phyloP scores from a whole-genome alignment of 1,140 invertebrate species.

The Belonocnema kinseyi region DNA sequence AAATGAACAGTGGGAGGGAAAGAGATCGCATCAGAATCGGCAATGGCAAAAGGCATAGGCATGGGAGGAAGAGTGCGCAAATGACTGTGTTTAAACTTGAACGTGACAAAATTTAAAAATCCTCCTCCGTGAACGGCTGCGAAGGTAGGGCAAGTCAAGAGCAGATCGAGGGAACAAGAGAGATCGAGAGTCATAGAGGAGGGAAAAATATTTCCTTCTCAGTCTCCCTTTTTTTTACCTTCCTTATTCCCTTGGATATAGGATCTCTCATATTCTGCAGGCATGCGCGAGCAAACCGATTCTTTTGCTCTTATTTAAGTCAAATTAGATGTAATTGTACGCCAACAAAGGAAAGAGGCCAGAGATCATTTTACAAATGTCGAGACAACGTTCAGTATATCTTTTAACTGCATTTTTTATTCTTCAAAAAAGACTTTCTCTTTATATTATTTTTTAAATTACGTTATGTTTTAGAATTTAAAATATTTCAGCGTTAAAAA shows the following conservation, averaged over 20 bases:
- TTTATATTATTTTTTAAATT: no score
- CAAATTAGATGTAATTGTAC: slow-evolving; percentile 65
- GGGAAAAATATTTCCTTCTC: slow-evolving; percentile 26
- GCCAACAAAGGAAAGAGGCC: slow-evolving; percentile 43
- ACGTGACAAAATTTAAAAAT: slow-evolving; percentile 77
- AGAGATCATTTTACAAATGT: slow-evolving; percentile 43
- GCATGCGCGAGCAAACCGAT: slow-evolving; percentile 54
- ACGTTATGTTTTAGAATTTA: no score
- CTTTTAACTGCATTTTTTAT: no score
- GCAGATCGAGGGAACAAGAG: not conserved
- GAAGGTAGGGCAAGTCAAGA: slow-evolving; percentile 43
- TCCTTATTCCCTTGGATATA: slow-evolving; percentile 25
- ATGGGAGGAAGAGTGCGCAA: slow-evolving; percentile 67
- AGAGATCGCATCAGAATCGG: slow-evolving; percentile 55
- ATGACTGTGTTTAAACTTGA: slow-evolving; percentile 76
- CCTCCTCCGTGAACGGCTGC: slow-evolving; percentile 47
- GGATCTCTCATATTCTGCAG: slow-evolving; percentile 40
- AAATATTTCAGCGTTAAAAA: no score
- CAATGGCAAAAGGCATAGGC: slow-evolving; percentile 64
- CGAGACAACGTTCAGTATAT: slow-evolving; percentile 7
- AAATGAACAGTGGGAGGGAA: slow-evolving; percentile 32
- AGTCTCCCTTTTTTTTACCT: slow-evolving; percentile 34
- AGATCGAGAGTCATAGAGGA: not conserved
- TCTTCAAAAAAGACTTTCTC: no score
- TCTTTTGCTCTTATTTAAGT: slow-evolving; percentile 62